Conservation (phyloP, 2,113 vertebrate genomes). For the Raja brachyura region DNA sequence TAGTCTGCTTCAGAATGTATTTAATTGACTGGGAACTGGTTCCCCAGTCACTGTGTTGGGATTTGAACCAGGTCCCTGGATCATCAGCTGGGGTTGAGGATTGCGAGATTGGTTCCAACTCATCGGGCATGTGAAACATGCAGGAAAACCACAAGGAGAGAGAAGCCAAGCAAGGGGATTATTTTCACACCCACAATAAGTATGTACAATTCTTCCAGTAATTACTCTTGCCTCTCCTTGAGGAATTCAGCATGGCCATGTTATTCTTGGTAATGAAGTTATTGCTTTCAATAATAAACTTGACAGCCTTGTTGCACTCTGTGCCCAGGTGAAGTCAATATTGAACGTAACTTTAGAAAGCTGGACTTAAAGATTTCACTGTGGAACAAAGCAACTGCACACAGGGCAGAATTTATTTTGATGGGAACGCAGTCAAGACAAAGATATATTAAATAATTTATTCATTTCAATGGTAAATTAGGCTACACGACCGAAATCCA, state of each 20-base stretch:
- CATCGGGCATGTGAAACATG: neutral
- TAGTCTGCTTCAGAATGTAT: no score
- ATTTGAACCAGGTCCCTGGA: no score
- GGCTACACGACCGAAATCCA: no score
- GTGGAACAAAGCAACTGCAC: neutral
- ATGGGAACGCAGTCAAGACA: neutral
- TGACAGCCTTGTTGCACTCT: neutral
- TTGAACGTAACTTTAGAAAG: neutral
- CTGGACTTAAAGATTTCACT: neutral
- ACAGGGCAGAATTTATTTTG: neutral
- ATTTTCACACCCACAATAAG: neutral
- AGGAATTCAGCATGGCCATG: neutral
- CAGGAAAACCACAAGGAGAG: neutral
- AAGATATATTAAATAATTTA: neutral
- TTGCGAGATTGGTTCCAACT: neutral
- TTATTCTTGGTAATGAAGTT: constrained; percentile 27
- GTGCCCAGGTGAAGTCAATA: constrained; percentile 12
- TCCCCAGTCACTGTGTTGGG: no score
- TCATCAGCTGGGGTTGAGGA: neutral
- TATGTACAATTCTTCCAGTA: neutral
- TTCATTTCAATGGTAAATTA: neutral
- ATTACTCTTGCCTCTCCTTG: neutral
- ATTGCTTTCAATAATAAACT: constrained; percentile 5
- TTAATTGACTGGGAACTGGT: no score
- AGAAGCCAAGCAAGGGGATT: no score